Evolutionary conservation across 2,888 invertebrate genomes (phyloP), one percentile per base, ranked within the genome.

Genomic region (Caenorhabditis zanzibari): DNA sequence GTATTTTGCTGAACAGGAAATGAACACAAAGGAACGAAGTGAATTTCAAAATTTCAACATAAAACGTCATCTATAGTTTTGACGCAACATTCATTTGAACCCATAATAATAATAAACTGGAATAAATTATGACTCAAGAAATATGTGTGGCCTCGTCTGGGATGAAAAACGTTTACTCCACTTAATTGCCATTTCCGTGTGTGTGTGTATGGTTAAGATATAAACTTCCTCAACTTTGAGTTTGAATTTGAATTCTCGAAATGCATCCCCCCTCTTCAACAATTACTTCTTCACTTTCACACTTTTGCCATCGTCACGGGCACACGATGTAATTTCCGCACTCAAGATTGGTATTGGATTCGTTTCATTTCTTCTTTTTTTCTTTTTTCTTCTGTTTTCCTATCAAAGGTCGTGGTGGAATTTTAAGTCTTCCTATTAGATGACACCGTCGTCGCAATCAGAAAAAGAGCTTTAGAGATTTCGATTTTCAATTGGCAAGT

Each of bases 311-410:
- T 38, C 38, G 38, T 38, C 38, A 38, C n/a, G 19, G 47, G 9
- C 44, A 2, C 44, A 52, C 32, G 24, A 68, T 58, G 47, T 44
- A 76, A 76, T 76, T 76, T 76, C 76, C 76, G 61, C 41, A 59
- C 61, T 12, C 14, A 61, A 38, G 22, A 61, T 38, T 49, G 52
- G 44, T n/a, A n/a, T 58, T 47, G 24, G 32, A 44, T 49, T 32
- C n/a, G 16, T 28, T 47, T 47, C 28, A 22, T 16, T 59, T 44
- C 26, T 59, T 71, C 22, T 63, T 54, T 22, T 26, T 56, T 24
- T 64, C 41, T 14, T 22, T 16, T 44, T 24, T 41, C 28, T 19
- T 38, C 24, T 61, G 41, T 22, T 28, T 38, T 26, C 26, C 14
- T 52, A 41, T 41, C 63, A 63, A 54, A 73, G 63, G 54, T 73